These are phyloP conservation scores for Scalopus aquaticus DNA, from an alignment of 2,113 vertebrate species.

Conservation along the genomic window DNA sequence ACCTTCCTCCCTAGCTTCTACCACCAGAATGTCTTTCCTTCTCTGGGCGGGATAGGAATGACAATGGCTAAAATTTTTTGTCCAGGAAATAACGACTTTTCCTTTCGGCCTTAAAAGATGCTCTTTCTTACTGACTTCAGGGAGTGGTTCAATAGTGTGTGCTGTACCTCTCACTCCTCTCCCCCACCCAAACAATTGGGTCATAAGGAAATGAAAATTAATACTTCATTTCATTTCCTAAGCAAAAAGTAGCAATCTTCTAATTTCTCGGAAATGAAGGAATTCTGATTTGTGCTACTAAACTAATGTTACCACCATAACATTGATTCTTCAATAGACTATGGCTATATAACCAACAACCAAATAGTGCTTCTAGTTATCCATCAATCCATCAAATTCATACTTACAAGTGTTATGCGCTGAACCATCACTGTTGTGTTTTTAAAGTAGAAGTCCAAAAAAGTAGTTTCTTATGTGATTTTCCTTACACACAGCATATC, in stretches of 20 bases:
- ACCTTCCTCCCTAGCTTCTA: neutral
- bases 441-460: neutral
- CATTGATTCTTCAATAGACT: neutral
- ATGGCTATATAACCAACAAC: neutral
- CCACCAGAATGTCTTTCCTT: neutral
- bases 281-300: neutral
- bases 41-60: neutral
- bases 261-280: constrained; percentile 8
- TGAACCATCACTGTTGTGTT: neutral
- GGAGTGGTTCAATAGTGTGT: neutral
- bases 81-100: neutral
- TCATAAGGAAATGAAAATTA: constrained; percentile 18
- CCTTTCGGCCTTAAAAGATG: neutral
- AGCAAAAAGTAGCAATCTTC: neutral
- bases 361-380: neutral
- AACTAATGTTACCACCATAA: neutral
- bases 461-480: too few species aligned
- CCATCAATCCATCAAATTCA: neutral
- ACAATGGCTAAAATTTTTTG: neutral
- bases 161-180: neutral
- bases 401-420: neutral
- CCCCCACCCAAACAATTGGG: neutral
- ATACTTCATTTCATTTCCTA: neutral
- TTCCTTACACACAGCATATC: neutral
- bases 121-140: neutral